These are phyloP conservation scores for Venustaconcha ellipsiformis DNA, from an alignment of 1,140 invertebrate genomes.

Conservation along the genomic window DNA sequence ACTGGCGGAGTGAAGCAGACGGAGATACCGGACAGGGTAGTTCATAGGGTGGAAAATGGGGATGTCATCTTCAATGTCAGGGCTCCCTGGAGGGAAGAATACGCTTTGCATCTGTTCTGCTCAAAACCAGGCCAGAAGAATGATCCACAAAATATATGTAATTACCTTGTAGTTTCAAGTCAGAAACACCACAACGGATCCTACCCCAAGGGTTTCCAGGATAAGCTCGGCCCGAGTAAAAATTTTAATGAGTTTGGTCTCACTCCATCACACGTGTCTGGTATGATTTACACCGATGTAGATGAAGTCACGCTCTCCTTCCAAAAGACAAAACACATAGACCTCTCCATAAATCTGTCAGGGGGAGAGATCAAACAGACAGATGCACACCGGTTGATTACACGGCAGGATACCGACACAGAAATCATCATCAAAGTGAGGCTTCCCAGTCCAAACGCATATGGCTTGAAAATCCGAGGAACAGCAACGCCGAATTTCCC, in stretches of 20 bases:
- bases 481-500: slow-evolving; percentile 24
- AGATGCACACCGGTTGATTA: slow-evolving; percentile 40
- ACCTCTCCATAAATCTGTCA: slow-evolving; percentile 44
- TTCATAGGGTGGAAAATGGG: slow-evolving; percentile 52
- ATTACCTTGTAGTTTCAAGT: slow-evolving; percentile 52
- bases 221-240: slow-evolving; percentile 30
- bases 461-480: slow-evolving; percentile 46
- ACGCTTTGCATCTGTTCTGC: slow-evolving; percentile 45
- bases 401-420: slow-evolving; percentile 34
- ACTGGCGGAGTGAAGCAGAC: slow-evolving; percentile 38
- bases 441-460: slow-evolving; percentile 43
- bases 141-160: slow-evolving; percentile 39
- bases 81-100: slow-evolving; percentile 52
- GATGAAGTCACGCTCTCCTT: slow-evolving; percentile 45
- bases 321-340: slow-evolving; percentile 34
- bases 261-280: slow-evolving; percentile 36
- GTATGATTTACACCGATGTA: slow-evolving; percentile 38
- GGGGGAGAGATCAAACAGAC: slow-evolving; percentile 43
- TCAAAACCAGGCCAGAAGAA: slow-evolving; percentile 28
- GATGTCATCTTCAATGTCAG: slow-evolving; percentile 54
- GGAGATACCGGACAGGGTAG: slow-evolving; percentile 36
- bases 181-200: slow-evolving; percentile 39
- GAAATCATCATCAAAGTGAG: slow-evolving; percentile 41
- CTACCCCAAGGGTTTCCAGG: slow-evolving; percentile 48
- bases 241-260: slow-evolving; percentile 38